A percentile compares a stretch with the other conserved stretches of the same genome.
Conservation (phyloP, 1,140 invertebrate genomes). For the Uloborus diversus region DNA sequence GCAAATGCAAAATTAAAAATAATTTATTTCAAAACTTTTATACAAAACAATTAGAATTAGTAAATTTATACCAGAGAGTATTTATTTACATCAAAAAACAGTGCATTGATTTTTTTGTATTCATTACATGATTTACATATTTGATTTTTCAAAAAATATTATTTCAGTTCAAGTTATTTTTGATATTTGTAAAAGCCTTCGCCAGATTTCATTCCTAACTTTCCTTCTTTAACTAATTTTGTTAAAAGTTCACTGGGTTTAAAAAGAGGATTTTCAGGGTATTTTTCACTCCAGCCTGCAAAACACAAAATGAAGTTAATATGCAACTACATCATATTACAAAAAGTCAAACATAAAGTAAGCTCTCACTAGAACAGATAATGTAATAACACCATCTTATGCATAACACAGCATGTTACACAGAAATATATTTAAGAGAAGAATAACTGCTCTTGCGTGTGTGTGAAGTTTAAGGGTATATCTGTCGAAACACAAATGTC, state of each 20-base stretch:
- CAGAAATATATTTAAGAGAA: too few species aligned
- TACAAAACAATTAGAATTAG: background rate
- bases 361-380: background rate
- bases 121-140: background rate
- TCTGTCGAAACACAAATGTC: too few species aligned
- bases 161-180: background rate
- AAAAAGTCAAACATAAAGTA: background rate
- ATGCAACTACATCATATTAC: background rate
- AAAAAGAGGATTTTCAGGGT: slow-evolving; percentile 80
- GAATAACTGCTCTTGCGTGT: too few species aligned
- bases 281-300: slow-evolving; percentile 80
- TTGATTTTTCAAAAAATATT: background rate
- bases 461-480: too few species aligned
- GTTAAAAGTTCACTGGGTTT: slow-evolving; percentile 73
- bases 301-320: slow-evolving; percentile 26
- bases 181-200: slow-evolving; percentile 87
- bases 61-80: background rate
- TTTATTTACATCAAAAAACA: too few species aligned
- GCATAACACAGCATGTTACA: too few species aligned
- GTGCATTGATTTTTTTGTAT: background rate
- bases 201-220: slow-evolving; percentile 83
- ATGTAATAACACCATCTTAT: too few species aligned
- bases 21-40: background rate
- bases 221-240: slow-evolving; percentile 81
- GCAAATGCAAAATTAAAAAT: background rate